phyloP scores from a whole-genome alignment of 2,797 vertebrate genomes.

The Mallotus villosus region DNA sequence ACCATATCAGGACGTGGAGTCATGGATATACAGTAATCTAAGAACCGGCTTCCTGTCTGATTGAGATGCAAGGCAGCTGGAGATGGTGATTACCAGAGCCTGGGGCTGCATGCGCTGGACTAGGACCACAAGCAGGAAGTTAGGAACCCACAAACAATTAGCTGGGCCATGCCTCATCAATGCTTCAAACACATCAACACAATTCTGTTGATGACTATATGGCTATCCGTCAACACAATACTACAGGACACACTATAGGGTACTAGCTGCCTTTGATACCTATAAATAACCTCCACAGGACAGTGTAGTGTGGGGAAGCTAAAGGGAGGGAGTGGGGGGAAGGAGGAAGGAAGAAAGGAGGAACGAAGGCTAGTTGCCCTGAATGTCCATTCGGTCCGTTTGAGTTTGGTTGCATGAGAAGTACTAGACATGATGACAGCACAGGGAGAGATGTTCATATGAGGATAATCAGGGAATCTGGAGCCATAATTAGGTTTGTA shows the following conservation, averaged over 20 bases:
- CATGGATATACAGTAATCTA: conserved; percentile 62
- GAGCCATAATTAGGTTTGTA: background rate
- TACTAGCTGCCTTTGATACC: conserved; percentile 8
- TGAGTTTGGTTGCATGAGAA: background rate
- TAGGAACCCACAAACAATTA: conserved; percentile 69
- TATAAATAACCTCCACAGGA: conserved; percentile 24
- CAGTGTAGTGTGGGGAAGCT: conserved; percentile 12
- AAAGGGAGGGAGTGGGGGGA: conserved; percentile 33
- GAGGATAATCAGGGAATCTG: background rate
- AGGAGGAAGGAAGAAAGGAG: background rate
- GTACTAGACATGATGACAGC: background rate
- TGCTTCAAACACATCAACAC: conserved; percentile 27
- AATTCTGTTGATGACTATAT: conserved; percentile 28
- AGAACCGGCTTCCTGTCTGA: conserved; percentile 61
- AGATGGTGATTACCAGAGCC: conserved; percentile 57
- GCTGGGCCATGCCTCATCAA: conserved; percentile 57
- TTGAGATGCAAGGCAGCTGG: conserved; percentile 59
- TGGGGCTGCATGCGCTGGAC: conserved; percentile 25
- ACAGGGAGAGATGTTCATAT: background rate
- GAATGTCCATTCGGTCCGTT: background rate
- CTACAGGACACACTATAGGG: conserved; percentile 37
- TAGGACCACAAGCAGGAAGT: conserved; percentile 56
- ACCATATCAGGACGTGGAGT: conserved; percentile 30
- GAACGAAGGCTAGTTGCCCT: background rate
- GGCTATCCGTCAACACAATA: conserved; percentile 43